Evolutionary conservation across 2,113 vertebrate genomes (phyloP).

Genomic region (Casuarius casuarius): DNA sequence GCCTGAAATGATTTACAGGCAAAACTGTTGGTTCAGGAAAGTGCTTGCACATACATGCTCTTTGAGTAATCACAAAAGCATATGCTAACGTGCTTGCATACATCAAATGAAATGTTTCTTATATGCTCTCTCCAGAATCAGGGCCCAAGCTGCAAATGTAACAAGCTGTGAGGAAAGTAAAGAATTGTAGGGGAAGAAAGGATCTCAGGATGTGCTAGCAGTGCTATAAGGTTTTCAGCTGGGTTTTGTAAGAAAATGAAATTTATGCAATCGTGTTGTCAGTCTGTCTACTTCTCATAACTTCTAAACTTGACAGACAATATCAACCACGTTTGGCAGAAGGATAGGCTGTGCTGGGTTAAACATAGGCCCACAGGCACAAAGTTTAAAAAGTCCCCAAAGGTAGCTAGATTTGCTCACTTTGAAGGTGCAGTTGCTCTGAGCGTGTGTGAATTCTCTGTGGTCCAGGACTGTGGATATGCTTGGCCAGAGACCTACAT

Average conservation of each 20-base stretch:
- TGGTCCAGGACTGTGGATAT: too few relatives aligned
- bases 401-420: background rate
- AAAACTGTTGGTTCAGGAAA: constrained; percentile 38
- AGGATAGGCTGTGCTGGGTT: background rate
- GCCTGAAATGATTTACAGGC: constrained; percentile 33
- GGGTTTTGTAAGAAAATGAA: background rate
- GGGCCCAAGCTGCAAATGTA: background rate
- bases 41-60: background rate
- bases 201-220: background rate
- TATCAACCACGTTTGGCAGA: background rate
- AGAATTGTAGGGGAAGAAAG: background rate
- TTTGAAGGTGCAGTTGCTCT: background rate
- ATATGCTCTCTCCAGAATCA: background rate
- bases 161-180: background rate
- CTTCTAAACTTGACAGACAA: background rate
- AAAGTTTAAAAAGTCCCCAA: background rate
- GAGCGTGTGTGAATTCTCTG: too few relatives aligned
- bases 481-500: too few relatives aligned
- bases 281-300: background rate
- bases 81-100: background rate
- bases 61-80: constrained; percentile 18
- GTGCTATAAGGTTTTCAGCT: background rate
- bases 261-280: background rate
- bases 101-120: background rate
- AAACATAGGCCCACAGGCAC: background rate